Percentiles rank a stretch among this genome's conserved stretches.
Evolutionary conservation across 2,888 invertebrate genomes (phyloP).

Genomic region (Epsilonema sp.): DNA sequence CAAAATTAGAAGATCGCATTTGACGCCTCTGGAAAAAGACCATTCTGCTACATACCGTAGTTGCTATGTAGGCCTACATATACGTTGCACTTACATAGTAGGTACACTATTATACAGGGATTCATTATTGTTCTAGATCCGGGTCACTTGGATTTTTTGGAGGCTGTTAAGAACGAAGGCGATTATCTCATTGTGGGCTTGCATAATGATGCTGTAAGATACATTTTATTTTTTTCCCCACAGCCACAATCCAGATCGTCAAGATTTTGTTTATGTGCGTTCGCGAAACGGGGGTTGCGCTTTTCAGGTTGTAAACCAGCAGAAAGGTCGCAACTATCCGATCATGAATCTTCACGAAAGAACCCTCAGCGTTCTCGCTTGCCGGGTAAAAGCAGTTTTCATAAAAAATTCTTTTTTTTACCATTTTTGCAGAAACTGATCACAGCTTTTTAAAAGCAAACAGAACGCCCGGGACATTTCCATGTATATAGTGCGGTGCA

Average conservation of each 20-base stretch:
- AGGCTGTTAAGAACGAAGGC: slow-evolving; percentile 4
- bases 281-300: too few relatives aligned
- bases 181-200: slow-evolving; percentile 9
- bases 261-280: not conserved
- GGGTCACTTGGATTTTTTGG: slow-evolving; percentile 8
- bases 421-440: not conserved
- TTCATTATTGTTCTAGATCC: slow-evolving; percentile 8
- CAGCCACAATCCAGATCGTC: not conserved
- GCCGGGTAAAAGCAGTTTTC: slow-evolving; percentile 1
- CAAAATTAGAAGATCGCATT: too few relatives aligned
- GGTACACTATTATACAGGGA: not conserved
- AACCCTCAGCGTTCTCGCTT: slow-evolving; percentile 6
- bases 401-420: not conserved
- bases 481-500: too few relatives aligned
- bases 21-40: too few relatives aligned
- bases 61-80: too few relatives aligned
- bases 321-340: slow-evolving; percentile 3
- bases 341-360: slow-evolving; percentile 9
- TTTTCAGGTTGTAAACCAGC: slow-evolving; percentile 5
- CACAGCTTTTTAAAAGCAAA: too few relatives aligned
- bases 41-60: too few relatives aligned
- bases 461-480: too few relatives aligned
- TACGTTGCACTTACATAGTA: too few relatives aligned
- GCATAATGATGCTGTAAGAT: slow-evolving; percentile 3
- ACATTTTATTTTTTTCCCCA: not conserved